Percentiles rank a stretch among this genome's conserved stretches.
Conservation (phyloP, 2,888 invertebrate species). For the Branchellion lobata region DNA sequence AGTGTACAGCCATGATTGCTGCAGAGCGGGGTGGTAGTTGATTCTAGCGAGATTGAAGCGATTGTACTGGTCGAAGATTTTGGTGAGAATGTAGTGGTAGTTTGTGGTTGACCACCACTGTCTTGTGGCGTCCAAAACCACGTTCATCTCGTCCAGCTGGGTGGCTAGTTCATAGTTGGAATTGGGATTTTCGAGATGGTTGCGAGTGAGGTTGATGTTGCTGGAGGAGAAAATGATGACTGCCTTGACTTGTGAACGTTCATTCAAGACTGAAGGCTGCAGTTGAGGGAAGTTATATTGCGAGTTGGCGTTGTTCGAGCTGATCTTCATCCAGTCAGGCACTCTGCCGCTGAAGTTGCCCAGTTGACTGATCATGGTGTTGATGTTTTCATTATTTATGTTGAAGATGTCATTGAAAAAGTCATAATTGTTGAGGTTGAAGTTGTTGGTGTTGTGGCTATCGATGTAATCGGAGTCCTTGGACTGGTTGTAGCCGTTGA, state of each 20-base stretch:
- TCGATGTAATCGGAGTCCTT: slow-evolving; percentile 68
- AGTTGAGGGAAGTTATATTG: not conserved
- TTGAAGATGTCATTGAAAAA: slow-evolving; percentile 12
- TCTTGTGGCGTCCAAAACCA: slow-evolving; percentile 79
- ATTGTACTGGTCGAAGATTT: slow-evolving; percentile 60
- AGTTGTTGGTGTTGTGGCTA: not conserved
- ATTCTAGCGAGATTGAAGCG: slow-evolving; percentile 88
- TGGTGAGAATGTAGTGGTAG: slow-evolving; percentile 53
- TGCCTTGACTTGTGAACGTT: slow-evolving; percentile 87
- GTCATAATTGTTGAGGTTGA: not conserved
- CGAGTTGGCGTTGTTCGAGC: not conserved
- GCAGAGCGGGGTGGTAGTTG: slow-evolving; percentile 84
- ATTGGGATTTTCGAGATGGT: slow-evolving; percentile 84
- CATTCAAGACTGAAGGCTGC: slow-evolving; percentile 68
- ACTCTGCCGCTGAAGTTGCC: not conserved
- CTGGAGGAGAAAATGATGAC: slow-evolving; percentile 86
- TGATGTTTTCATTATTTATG: not conserved
- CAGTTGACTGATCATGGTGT: not conserved
- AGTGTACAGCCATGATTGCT: slow-evolving; percentile 75
- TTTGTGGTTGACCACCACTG: slow-evolving; percentile 79
- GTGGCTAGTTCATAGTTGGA: slow-evolving; percentile 92
- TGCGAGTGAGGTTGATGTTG: slow-evolving; percentile 83
- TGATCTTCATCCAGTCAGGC: not conserved
- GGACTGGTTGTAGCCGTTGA: slow-evolving; percentile 84
- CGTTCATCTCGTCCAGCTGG: slow-evolving; percentile 77